These are phyloP conservation scores for Silurus meridionalis DNA, from an alignment of 2,113 vertebrate species.

Conservation along the genomic window DNA sequence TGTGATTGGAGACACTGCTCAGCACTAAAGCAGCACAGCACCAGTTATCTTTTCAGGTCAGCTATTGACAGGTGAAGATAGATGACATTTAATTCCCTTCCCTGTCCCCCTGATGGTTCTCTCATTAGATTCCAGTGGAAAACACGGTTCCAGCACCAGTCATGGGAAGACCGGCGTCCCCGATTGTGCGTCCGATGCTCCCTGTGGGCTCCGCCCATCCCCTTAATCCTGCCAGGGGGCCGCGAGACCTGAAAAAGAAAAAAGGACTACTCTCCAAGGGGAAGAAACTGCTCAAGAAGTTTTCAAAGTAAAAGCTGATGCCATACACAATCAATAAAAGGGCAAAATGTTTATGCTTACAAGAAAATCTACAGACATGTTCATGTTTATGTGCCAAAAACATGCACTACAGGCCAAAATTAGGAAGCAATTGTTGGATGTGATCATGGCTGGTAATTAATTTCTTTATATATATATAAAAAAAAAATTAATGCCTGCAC, in stretches of 20 bases:
- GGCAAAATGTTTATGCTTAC: constrained; percentile 1
- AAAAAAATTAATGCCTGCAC: neutral
- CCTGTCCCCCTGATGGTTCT: constrained; percentile 64
- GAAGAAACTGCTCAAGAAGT: constrained; percentile 94
- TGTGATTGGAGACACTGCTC: neutral
- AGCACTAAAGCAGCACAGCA: neutral
- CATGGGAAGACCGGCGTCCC: constrained; percentile 83
- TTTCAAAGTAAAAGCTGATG: constrained; percentile 75
- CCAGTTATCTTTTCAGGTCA: neutral
- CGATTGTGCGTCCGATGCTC: constrained; percentile 81
- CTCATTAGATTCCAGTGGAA: constrained; percentile 85
- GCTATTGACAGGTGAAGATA: constrained; percentile 22
- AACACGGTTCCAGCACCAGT: constrained; percentile 70
- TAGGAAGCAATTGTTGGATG: neutral
- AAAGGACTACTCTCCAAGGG: constrained; percentile 97
- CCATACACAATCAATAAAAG: constrained; percentile 29
- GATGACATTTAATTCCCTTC: constrained; percentile 61
- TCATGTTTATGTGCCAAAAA: constrained; percentile 33
- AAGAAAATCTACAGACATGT: constrained; percentile 3
- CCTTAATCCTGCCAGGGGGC: constrained; percentile 80
- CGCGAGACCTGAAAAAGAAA: constrained; percentile 91
- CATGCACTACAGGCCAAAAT: constrained; percentile 10
- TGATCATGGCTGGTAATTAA: neutral
- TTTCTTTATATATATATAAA: neutral
- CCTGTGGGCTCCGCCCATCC: constrained; percentile 78